Evolutionary conservation across 2,113 vertebrate genomes (phyloP).

Genomic region (Nycticorax nycticorax): DNA sequence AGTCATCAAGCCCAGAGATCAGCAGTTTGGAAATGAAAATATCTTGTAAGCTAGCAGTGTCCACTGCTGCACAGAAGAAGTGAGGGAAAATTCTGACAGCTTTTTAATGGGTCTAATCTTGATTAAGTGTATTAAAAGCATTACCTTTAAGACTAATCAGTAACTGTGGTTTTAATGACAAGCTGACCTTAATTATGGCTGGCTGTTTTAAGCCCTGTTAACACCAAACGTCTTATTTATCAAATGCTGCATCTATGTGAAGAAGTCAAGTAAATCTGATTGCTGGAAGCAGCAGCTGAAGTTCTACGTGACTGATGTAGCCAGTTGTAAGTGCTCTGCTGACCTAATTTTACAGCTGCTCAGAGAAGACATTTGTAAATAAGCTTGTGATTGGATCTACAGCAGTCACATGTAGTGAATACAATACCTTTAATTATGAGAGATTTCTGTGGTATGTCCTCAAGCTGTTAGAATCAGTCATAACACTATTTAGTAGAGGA

Average conservation of each 20-base stretch:
- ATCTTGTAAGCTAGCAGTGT: neutral
- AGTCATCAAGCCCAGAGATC: slow-evolving; percentile 13
- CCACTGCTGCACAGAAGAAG: neutral
- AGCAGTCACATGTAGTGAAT: neutral
- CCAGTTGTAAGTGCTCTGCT: neutral
- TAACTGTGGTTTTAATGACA: neutral
- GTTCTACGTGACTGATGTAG: neutral
- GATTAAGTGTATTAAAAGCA: neutral
- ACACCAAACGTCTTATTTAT: neutral
- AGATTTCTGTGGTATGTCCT: neutral
- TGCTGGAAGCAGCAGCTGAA: neutral
- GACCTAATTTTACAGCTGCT: slow-evolving; percentile 50
- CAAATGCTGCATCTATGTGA: neutral
- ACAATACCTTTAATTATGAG: neutral
- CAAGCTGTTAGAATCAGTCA: neutral
- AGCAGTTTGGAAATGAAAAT: neutral
- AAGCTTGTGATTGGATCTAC: neutral
- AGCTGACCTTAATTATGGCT: neutral
- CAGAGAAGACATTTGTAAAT: slow-evolving; percentile 13
- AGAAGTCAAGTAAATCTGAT: slow-evolving; percentile 24
- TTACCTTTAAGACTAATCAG: neutral
- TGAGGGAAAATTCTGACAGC: neutral
- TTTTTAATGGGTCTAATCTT: neutral
- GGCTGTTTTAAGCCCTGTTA: neutral
- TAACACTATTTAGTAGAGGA: neutral